Base-by-base conservation (phyloP, 1,140 invertebrate species). In the Trachymyrmex cornetzi region DNA sequence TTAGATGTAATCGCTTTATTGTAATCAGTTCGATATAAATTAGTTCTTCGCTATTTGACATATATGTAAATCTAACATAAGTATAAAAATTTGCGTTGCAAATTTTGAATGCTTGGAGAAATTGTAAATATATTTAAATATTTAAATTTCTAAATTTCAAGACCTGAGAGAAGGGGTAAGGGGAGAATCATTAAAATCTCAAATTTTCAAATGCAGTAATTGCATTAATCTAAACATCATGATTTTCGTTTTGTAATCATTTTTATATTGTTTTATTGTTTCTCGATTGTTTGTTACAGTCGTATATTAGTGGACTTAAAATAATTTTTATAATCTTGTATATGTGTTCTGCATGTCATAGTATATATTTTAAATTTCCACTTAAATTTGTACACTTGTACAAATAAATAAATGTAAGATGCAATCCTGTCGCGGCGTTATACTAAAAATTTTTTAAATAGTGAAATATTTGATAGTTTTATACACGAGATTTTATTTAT, bases 401-500 rank as follows among this genome's bases (percentile, higher is more conserved):
- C 27, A 66, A 50, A 50, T 79, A 50, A 66, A 59, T 75, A 16
- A 34, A 57, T 75, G 53, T 44, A 77, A 77, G 7, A 63, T 66
- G 7, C 3, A 50, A 48, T 79, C 7, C 3, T 24, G 12, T 48
- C 27, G 27, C 61, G 4, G 4, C 2, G 2, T 77, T 77, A 66
- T 30, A n/a, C 50, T 64, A 66, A 66, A 50, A 79, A n/a, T 79
- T 66, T 3, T n/a, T 30, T 44, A 77, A 79, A 50, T 30, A 34
- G 14, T n/a, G 12, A 66, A 80, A 67, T 57, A 55, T 55, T 55
- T 61, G 67, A 84, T 74, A 63, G 57, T 84, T 75, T 48, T 44
- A 34, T 48, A 79, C 11, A n/a, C 14, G 44, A 77, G 72, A 80
- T 86, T 88, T 88, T 88, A 87, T 90, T 88, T 80, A 89, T 89